Percentiles rank a stretch among this genome's conserved stretches.
These are phyloP conservation scores for Trematomus bernacchii DNA, from an alignment of 2,797 vertebrate genomes.

Conservation along the genomic window DNA sequence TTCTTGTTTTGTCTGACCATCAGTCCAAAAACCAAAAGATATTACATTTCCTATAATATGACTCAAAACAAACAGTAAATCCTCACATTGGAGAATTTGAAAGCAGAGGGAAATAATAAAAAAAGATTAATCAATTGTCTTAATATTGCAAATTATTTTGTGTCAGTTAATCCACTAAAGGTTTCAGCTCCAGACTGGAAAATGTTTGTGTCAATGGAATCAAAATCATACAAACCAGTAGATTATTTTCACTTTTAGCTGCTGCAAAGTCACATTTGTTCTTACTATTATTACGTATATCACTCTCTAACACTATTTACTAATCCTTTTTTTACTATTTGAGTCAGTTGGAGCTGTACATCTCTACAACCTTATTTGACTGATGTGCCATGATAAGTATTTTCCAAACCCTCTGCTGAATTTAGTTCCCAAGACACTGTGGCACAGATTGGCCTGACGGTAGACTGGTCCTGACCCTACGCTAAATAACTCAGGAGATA, in stretches of 20 bases:
- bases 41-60: background rate
- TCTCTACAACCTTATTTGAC: no score
- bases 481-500: conserved; percentile 65
- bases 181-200: background rate
- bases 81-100: background rate
- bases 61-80: background rate
- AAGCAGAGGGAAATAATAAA: no score
- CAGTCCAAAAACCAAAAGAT: background rate
- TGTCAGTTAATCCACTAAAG: no score
- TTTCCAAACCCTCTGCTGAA: background rate
- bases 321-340: background rate
- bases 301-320: background rate
- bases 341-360: background rate
- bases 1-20: background rate
- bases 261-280: background rate
- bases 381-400: no score
- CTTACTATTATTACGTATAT: background rate
- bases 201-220: background rate
- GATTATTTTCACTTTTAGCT: background rate
- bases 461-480: conserved; percentile 55
- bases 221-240: background rate
- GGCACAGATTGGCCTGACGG: conserved; percentile 10
- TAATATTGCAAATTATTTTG: background rate
- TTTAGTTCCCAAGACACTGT: conserved; percentile 8
- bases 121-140: background rate